Conservation (phyloP, 2,797 vertebrate genomes). For the Forpus xanthops region DNA sequence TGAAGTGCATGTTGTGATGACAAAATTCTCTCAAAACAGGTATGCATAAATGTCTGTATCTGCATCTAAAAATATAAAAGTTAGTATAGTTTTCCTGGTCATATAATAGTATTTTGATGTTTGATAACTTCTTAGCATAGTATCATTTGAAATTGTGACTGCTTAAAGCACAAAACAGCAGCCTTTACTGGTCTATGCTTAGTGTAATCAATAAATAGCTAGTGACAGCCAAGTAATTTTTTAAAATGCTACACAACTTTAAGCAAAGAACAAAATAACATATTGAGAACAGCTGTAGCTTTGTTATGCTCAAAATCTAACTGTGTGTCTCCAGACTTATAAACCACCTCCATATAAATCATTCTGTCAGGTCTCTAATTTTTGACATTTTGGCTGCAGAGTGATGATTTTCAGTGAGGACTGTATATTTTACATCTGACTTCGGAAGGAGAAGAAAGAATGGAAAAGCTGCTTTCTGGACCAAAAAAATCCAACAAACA, state of each 20-base stretch:
- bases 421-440: not conserved
- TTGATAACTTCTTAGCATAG: not conserved
- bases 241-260: not conserved
- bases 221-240: not conserved
- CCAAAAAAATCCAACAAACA: not conserved
- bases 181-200: not conserved
- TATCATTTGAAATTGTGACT: not conserved
- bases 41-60: constrained; percentile 80
- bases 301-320: not conserved
- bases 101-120: not conserved
- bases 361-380: not conserved
- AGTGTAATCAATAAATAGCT: not conserved
- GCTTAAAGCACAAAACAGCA: not conserved
- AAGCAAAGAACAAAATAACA: not conserved
- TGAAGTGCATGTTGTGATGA: constrained; percentile 80
- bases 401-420: not conserved
- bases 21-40: constrained; percentile 77
- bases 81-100: not conserved
- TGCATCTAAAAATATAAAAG: constrained; percentile 72
- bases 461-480: not conserved
- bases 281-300: not conserved
- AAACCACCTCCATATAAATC: not conserved
- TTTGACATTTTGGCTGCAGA: not conserved
- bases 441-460: not conserved
- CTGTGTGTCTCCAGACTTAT: not conserved